A percentile compares a stretch with the other conserved stretches of the same genome.
phyloP scores from a whole-genome alignment of 2,888 invertebrate genomes.

The Leptinotarsa rubiginosa region DNA sequence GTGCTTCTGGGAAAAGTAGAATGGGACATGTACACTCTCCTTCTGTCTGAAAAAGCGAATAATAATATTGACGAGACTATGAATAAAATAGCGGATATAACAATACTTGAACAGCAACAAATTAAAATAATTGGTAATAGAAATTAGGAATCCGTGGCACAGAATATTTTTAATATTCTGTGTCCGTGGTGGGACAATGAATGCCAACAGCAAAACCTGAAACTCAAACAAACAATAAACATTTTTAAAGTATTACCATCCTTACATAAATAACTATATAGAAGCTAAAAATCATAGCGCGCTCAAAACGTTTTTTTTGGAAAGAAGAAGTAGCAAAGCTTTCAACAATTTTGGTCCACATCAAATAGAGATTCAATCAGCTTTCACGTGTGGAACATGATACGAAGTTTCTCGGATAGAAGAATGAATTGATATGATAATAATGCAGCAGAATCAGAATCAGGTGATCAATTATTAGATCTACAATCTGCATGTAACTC shows the following conservation, averaged over 20 bases:
- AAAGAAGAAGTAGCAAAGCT: not conserved
- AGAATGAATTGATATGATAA: not conserved
- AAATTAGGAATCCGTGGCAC: too few species aligned
- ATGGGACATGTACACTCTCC: not conserved
- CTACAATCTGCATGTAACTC: not conserved
- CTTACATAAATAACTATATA: not conserved
- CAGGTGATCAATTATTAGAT: too few species aligned
- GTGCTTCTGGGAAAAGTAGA: not conserved
- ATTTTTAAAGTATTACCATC: not conserved
- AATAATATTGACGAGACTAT: not conserved
- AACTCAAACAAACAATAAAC: not conserved
- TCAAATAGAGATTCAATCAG: not conserved
- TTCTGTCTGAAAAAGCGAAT: not conserved
- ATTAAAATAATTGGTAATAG: too few species aligned
- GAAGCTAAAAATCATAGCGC: not conserved
- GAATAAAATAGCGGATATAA: not conserved
- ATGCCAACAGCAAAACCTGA: not conserved
- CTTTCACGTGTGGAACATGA: not conserved
- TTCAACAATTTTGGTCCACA: not conserved
- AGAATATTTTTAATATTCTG: too few species aligned
- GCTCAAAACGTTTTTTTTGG: not conserved
- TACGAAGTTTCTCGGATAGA: not conserved
- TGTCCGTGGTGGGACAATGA: slow-evolving; percentile 2
- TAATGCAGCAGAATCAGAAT: not conserved
- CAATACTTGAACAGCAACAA: not conserved